Percentiles rank a stretch among this genome's conserved stretches.
Conservation (phyloP, 2,113 vertebrate species). For the Tapirus terrestris region DNA sequence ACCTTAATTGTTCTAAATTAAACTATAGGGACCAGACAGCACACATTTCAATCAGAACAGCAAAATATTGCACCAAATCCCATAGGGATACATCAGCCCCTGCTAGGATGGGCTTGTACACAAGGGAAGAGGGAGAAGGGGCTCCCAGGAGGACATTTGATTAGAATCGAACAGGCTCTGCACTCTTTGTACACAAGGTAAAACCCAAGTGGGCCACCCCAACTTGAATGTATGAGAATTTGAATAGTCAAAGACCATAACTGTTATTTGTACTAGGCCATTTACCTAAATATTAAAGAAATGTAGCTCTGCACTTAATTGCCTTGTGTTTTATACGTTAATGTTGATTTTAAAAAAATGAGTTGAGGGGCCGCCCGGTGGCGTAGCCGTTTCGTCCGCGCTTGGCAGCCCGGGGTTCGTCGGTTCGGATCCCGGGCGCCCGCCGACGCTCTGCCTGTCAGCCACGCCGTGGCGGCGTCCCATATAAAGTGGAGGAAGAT, state of each 20-base stretch:
- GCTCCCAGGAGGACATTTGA: conserved; percentile 81
- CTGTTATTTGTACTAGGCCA: not conserved
- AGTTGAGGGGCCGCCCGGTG: not conserved
- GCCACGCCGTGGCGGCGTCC: too few species aligned
- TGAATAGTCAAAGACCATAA: not conserved
- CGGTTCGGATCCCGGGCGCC: too few species aligned
- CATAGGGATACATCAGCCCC: conserved; percentile 81
- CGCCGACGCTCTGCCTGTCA: too few species aligned
- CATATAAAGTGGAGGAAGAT: too few species aligned
- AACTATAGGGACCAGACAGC: conserved; percentile 88
- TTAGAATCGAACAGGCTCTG: conserved; percentile 79
- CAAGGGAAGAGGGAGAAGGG: conserved; percentile 78
- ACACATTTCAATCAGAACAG: conserved; percentile 88
- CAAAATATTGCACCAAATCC: conserved; percentile 88
- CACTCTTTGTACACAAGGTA: conserved; percentile 58
- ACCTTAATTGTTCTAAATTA: conserved; percentile 91
- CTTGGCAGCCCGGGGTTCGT: too few species aligned
- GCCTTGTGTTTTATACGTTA: not conserved
- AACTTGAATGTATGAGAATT: not conserved
- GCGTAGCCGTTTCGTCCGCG: too few species aligned
- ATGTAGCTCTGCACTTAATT: not conserved
- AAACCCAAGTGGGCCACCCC: conserved; percentile 64
- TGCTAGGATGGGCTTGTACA: conserved; percentile 72
- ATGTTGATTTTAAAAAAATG: not conserved
- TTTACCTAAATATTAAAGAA: conserved; percentile 30